Evolutionary conservation across 2,113 vertebrate species (phyloP), one percentile per base, ranked within the genome.

Genomic region (Antigone vipio): DNA sequence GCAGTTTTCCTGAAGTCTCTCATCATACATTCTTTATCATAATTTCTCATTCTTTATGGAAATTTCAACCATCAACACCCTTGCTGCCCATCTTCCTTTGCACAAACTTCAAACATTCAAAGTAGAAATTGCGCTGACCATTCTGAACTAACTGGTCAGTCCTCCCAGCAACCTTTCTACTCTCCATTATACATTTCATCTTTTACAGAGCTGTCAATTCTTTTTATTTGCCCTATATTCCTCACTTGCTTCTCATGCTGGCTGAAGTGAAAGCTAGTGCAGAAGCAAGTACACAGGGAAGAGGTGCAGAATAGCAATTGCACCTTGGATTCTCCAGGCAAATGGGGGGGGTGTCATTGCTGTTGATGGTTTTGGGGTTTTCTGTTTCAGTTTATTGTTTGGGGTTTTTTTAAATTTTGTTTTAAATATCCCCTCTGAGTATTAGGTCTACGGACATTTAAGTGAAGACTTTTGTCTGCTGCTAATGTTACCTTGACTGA

Each of bases 301-400:
- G 35, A 35, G 72, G 14, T 4, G 4, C 24, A 88, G 18, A 88
- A 82, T 1, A 78, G 7, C 18, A 11, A 40, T 23, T 64, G 49
- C 5, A 76, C 11, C 62, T 60, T 40, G 29, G 19, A 45, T 52
- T 73, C 38, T 35, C 12, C 59, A 26, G 29, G 59, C 6, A 55
- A 67, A 27, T 3, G 3, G 8, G 3, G 27, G 9, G 2, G 11
- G 8, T 5, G 21, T 7, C 35, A 9, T 1, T 80, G 79, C 35
- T 73, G 16, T 6, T 59, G 22, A 21, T 50, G 9, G 8, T 56
- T 56, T 20, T 16, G 12, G 4, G 11, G 5, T 6, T 42, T 40
- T 55, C 23, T 35, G 15, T 4, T 20, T 40, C 47, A 6, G 1
- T 8, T 49, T 40, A 26, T 52, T 52, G 50, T 11, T 74, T 34